Evolutionary conservation across 2,113 vertebrate species (phyloP), one percentile per base, ranked within the genome.

Genomic region (Lanius collurio): DNA sequence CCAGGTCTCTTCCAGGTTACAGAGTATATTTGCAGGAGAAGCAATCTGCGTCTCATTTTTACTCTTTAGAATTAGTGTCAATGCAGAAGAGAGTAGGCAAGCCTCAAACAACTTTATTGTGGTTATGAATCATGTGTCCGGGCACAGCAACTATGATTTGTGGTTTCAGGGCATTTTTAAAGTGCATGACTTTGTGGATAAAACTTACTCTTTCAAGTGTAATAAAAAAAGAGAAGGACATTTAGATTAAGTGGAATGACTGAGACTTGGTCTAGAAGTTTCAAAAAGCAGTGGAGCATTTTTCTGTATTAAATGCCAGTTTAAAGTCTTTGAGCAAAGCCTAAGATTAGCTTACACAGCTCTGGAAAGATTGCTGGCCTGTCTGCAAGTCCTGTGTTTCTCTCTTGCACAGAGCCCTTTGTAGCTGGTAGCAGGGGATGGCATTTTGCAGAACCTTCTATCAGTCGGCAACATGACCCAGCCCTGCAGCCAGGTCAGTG

Each of bases 151-250:
- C 53, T 90, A 22, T 56, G 74, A 89, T 87, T 90, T 95, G 67
- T 87, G 82, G 49, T 70, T 91, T 90, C 46, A 46, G 78, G 65
- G 21, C 20, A 35, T 74, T 94, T 93, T 91, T 59, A 5, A 75
- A 89, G 37, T 37, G 33, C 26, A 7, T 70, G 69, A 90, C 67
- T 87, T 78, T 68, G 55, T 77, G 84, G n/a, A 10, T 78, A 63
- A 67, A 89, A 75, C 28, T 88, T 78, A 20, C 11, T 81, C 7
- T 78, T 64, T 41, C 5, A 39, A 52, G 22, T 16, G 22, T 5
- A 6, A 2, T 0, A 1, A 0, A 74, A 44, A 68, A 5, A 13
- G 13, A 62, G 47, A 42, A 57, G 22, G 27, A 14, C 17, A 12
- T 50, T 70, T 35, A 41, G 33, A 8, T 21, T 7, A 49, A 50